Conservation (phyloP, 37 sponge, comb jelly and placozoan genomes). For the Tethya wilhelma region DNA sequence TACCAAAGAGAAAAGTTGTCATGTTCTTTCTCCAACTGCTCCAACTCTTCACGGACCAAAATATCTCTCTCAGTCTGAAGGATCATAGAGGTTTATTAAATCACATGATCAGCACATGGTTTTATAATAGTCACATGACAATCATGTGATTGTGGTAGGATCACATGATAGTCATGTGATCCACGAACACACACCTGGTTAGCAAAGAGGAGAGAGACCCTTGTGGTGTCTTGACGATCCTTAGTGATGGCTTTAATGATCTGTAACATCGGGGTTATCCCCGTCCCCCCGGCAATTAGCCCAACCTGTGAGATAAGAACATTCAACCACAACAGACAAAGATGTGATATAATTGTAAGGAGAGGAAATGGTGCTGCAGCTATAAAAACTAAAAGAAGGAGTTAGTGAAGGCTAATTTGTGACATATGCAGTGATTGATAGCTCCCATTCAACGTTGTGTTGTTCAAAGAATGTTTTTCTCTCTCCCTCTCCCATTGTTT, state of each 20-base stretch:
- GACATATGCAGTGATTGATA: too few relatives aligned
- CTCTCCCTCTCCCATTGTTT: too few relatives aligned
- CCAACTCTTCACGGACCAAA: slow-evolving; percentile 84
- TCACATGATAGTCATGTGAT: too few relatives aligned
- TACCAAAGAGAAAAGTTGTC: slow-evolving; percentile 93
- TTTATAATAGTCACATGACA: not conserved
- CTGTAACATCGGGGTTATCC: slow-evolving; percentile 98
- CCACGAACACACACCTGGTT: slow-evolving; percentile 96
- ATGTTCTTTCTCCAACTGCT: slow-evolving; percentile 51
- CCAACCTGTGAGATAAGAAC: slow-evolving; percentile 80
- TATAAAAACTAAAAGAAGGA: too few relatives aligned
- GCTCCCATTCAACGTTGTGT: too few relatives aligned
- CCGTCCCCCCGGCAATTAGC: slow-evolving; percentile 97
- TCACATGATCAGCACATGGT: not conserved
- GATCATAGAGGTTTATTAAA: too few relatives aligned
- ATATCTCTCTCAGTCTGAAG: slow-evolving; percentile 87
- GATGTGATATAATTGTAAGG: too few relatives aligned
- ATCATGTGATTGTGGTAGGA: not conserved
- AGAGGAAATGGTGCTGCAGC: too few relatives aligned
- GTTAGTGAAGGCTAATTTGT: too few relatives aligned
- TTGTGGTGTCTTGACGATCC: slow-evolving; percentile 78
- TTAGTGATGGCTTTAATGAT: slow-evolving; percentile 84
- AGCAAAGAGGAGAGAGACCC: slow-evolving; percentile 92
- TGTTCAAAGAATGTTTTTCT: too few relatives aligned
- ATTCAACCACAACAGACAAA: too few relatives aligned